Conservation (phyloP, 2,888 invertebrate species). For the Chymomyza caudatula region DNA sequence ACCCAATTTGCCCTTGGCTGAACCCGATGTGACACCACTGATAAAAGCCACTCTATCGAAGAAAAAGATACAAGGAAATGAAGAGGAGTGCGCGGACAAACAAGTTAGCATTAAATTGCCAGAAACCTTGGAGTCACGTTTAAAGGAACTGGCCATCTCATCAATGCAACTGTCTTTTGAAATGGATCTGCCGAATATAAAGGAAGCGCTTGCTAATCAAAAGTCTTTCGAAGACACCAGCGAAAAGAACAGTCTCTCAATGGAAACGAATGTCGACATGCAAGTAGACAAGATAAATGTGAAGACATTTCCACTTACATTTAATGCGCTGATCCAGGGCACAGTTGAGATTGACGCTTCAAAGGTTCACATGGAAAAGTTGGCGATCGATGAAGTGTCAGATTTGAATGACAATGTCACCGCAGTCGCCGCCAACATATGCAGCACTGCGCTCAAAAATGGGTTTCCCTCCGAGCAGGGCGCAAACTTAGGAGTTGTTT, state of each 20-base stretch:
- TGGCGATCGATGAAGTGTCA: conserved; percentile 44
- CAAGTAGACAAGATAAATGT: background rate
- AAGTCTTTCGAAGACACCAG: too few relatives aligned
- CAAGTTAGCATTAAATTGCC: conserved; percentile 49
- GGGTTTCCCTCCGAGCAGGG: conserved; percentile 45
- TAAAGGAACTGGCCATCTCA: conserved; percentile 58
- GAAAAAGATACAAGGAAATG: background rate
- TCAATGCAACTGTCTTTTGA: conserved; percentile 72
- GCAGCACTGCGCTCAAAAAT: conserved; percentile 61
- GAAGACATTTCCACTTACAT: conserved; percentile 53
- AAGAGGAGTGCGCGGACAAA: conserved; percentile 11
- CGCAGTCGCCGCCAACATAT: conserved; percentile 66
- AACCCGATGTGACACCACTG: conserved; percentile 20
- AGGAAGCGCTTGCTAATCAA: conserved; percentile 61
- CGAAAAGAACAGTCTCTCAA: conserved; percentile 9
- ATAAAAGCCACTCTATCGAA: background rate
- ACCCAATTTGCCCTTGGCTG: conserved; percentile 22
- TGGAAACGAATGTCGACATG: conserved; percentile 51
- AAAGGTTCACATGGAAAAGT: conserved; percentile 38
- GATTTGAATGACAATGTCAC: conserved; percentile 67
- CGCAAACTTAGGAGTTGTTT: background rate
- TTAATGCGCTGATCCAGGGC: conserved; percentile 67
- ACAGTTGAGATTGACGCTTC: conserved; percentile 59
- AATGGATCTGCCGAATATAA: conserved; percentile 69
- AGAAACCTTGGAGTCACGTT: conserved; percentile 34